Evolutionary conservation across 2,113 vertebrate species (phyloP).

Genomic region (Crocuta crocuta): DNA sequence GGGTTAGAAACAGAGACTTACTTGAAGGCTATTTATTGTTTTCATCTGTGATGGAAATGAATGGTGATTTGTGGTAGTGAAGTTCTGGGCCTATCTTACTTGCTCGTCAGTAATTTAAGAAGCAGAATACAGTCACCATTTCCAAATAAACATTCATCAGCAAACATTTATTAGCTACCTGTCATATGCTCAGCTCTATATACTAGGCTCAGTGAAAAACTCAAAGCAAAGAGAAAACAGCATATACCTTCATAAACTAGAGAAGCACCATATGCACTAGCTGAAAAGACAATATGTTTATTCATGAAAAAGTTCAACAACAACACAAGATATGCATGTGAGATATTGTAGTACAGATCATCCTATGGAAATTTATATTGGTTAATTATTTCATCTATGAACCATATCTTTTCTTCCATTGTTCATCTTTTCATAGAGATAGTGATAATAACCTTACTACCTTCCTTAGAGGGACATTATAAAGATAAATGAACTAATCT

Average conservation of each 20-base stretch:
- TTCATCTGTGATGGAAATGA: not conserved
- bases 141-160: constrained; percentile 1
- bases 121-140: not conserved
- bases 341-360: not conserved
- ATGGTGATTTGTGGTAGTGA: not conserved
- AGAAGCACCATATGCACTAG: not conserved
- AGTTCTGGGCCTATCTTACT: not conserved
- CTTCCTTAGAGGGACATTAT: constrained; percentile 40
- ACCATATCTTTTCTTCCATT: not conserved
- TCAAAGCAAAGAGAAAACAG: constrained; percentile 32
- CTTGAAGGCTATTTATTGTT: not conserved
- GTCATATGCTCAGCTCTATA: not conserved
- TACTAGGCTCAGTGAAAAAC: not conserved
- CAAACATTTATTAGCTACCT: not conserved
- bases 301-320: constrained; percentile 1
- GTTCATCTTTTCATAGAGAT: constrained; percentile 27
- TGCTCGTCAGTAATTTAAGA: not conserved
- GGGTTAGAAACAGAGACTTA: not conserved
- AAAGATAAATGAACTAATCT: constrained; percentile 62
- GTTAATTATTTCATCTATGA: constrained; percentile 36
- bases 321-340: not conserved
- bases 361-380: constrained; percentile 9
- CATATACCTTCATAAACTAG: not conserved
- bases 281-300: not conserved
- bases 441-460: constrained; percentile 18